Evolutionary conservation across 1,140 invertebrate genomes (phyloP), one percentile per base, ranked within the genome.

Genomic region (Drosophila insularis): DNA sequence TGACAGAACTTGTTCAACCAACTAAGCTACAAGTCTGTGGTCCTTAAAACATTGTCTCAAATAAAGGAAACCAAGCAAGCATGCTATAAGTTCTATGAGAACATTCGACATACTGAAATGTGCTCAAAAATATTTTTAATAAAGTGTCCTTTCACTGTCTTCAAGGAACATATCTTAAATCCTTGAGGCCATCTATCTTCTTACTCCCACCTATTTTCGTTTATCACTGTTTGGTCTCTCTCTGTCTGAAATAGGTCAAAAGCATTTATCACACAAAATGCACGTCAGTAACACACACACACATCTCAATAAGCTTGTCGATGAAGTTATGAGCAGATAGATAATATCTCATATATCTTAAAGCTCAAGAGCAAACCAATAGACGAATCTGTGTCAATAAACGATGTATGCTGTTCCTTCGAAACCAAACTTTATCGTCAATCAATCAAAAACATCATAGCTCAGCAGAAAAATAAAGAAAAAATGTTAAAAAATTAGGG

Each of bases 271-370:
- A 35, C 55, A 35, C 55, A 71, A 7, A 60, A 55, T 39, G 53
- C 74, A 78, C 71, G 78, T 81, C 64, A 72, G 40, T 58, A 37
- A 14, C 78, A 63, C 56, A 63, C 63, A 75, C 78, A 63, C 56
- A 63, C 63, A 71, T 58, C 63, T 50, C 63, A 68, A 64, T 68
- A 71, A 71, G 63, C 66, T 21, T 8, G 43, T 50, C 17, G 72
- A 85, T 80, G 72, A 78, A 75, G 78, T 78, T 85, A 87, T 87
- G 86, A 78, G 78, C 78, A 60, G 74, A 50, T 10, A 60, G 10
- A 37, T 37, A 35, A 50, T 37, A 53, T 17, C 50, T 70, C 59
- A 37, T 59, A 55, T 54, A 43, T n/a, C 43, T 50, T 37, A 31
- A 43, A 60, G 58, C 60, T 69, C 39, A 14, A 54, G 11, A 60